Conservation (phyloP, 2,797 vertebrate species). For the Pelochelys cantorii region DNA sequence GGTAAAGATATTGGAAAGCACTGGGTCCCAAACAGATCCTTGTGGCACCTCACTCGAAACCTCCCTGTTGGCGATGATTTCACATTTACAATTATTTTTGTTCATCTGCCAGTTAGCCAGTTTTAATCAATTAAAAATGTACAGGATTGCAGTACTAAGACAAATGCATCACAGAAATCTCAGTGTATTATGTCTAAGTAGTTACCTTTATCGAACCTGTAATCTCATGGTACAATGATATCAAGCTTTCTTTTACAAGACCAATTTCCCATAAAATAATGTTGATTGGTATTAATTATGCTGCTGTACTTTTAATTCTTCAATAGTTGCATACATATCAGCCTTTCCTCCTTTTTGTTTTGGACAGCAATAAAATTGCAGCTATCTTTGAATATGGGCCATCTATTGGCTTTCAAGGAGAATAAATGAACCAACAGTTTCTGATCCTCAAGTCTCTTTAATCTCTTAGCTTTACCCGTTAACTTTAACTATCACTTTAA, state of each 20-base stretch:
- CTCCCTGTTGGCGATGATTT: too few relatives aligned
- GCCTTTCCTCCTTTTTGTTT: background rate
- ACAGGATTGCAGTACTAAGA: too few relatives aligned
- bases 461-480: background rate
- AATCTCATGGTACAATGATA: too few relatives aligned
- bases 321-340: background rate
- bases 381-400: background rate
- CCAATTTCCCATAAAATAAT: background rate
- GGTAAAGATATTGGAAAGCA: too few relatives aligned
- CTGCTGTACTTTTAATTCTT: constrained; percentile 37
- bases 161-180: too few relatives aligned
- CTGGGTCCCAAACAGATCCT: too few relatives aligned
- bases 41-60: too few relatives aligned
- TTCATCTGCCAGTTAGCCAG: too few relatives aligned
- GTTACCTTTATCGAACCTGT: too few relatives aligned
- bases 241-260: constrained; percentile 22
- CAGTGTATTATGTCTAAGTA: too few relatives aligned
- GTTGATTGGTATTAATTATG: constrained; percentile 35
- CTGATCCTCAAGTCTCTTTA: background rate
- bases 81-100: too few relatives aligned
- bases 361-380: background rate
- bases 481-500: background rate
- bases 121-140: too few relatives aligned
- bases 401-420: background rate
- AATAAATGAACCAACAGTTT: background rate